phyloP scores from a whole-genome alignment of 2,888 invertebrate species.

The Patella pellucida region DNA sequence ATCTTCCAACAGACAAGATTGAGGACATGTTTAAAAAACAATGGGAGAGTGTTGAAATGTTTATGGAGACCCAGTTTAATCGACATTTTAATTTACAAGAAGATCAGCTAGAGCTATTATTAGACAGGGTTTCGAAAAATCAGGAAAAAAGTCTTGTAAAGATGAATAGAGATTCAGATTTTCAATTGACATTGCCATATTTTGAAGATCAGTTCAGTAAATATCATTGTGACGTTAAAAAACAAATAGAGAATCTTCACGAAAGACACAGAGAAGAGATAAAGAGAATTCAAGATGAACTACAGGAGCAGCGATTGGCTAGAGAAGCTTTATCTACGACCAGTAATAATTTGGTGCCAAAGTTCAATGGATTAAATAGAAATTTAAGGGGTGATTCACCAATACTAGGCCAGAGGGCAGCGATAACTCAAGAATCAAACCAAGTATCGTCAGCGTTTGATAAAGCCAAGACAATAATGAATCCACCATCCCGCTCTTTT shows the following conservation, averaged over 20 bases:
- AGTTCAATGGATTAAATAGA: not conserved
- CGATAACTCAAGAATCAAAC: no score
- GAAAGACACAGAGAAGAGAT: conserved; percentile 47
- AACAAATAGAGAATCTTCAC: conserved; percentile 46
- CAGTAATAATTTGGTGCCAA: not conserved
- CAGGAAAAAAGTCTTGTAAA: not conserved
- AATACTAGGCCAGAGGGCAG: not conserved
- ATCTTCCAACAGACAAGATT: conserved; percentile 10
- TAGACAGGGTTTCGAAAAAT: not conserved
- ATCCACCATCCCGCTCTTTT: not conserved
- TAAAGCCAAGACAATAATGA: not conserved
- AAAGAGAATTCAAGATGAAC: conserved; percentile 40
- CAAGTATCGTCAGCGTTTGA: not conserved
- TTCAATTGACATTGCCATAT: conserved; percentile 25
- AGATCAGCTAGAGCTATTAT: conserved; percentile 20
- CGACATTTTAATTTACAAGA: conserved; percentile 22
- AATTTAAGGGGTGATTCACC: not conserved
- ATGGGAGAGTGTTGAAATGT: conserved; percentile 21
- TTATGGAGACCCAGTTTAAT: conserved; percentile 21
- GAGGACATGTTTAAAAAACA: conserved; percentile 23
- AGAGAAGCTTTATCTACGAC: not conserved
- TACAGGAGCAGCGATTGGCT: conserved; percentile 26
- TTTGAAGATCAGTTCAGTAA: conserved; percentile 32
- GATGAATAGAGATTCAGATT: conserved; percentile 9
- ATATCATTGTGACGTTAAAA: conserved; percentile 29